Evolutionary conservation across 2,113 vertebrate genomes (phyloP).

Genomic region (Toxotes jaculatrix): DNA sequence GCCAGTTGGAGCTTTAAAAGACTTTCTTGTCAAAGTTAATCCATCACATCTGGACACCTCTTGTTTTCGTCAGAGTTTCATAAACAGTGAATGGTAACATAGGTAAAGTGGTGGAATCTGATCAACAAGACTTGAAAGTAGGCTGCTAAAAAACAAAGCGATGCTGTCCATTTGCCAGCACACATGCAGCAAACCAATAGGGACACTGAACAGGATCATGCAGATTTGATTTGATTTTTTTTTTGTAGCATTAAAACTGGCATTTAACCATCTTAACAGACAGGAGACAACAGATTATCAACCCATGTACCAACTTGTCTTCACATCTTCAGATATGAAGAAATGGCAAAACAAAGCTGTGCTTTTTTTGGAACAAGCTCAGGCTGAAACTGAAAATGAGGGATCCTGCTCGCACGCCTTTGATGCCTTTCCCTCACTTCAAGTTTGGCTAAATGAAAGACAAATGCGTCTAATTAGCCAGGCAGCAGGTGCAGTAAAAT

Average conservation of each 20-base stretch:
- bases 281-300: constrained; percentile 9
- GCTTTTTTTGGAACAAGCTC: constrained; percentile 19
- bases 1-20: background rate
- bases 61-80: background rate
- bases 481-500: constrained; percentile 78
- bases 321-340: constrained; percentile 20
- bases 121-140: background rate
- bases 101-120: background rate
- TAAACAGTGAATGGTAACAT: background rate
- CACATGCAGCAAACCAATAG: background rate
- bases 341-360: background rate
- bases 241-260: background rate
- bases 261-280: background rate
- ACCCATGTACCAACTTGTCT: constrained; percentile 1
- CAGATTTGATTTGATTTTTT: background rate
- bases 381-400: constrained; percentile 43
- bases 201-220: background rate
- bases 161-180: background rate
- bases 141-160: background rate
- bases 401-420: constrained; percentile 34
- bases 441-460: constrained; percentile 75
- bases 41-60: background rate
- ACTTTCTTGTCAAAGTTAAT: background rate
- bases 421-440: constrained; percentile 73
- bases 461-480: constrained; percentile 79